Conservation (phyloP, 2,888 invertebrate species). For the Synergus gifuensis region DNA sequence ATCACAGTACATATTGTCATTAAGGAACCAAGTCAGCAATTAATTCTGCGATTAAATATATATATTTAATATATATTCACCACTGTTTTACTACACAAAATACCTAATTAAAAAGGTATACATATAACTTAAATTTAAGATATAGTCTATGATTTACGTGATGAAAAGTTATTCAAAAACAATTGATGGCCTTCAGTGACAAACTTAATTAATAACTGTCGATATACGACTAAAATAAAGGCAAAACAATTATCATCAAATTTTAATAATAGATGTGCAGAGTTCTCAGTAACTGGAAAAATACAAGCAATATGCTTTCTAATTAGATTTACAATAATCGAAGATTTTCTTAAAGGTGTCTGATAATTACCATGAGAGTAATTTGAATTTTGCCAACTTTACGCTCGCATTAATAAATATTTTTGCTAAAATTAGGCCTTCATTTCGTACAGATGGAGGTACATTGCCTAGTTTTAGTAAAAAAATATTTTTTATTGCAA, state of each 20-base stretch:
- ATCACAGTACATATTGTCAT: too few species aligned
- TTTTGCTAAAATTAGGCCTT: too few species aligned
- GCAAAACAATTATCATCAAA: background rate
- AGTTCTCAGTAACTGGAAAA: background rate
- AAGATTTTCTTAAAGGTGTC: too few species aligned
- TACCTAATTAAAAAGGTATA: conserved; percentile 1
- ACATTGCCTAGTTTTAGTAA: too few species aligned
- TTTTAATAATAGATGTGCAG: background rate
- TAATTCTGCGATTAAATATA: background rate
- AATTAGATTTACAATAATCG: background rate
- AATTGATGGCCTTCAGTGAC: background rate
- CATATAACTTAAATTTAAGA: background rate
- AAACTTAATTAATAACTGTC: background rate
- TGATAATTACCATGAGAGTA: too few species aligned
- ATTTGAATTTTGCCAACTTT: too few species aligned
- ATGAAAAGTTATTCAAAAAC: background rate
- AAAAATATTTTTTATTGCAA: too few species aligned
- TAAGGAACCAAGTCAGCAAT: too few species aligned
- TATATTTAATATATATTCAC: conserved; percentile 31
- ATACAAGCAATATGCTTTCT: background rate
- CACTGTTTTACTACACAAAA: conserved; percentile 22
- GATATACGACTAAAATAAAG: background rate
- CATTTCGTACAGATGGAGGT: too few species aligned
- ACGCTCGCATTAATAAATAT: too few species aligned
- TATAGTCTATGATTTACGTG: background rate